Evolutionary conservation across 2,888 invertebrate genomes (phyloP).

Genomic region (Papilio demoleus): DNA sequence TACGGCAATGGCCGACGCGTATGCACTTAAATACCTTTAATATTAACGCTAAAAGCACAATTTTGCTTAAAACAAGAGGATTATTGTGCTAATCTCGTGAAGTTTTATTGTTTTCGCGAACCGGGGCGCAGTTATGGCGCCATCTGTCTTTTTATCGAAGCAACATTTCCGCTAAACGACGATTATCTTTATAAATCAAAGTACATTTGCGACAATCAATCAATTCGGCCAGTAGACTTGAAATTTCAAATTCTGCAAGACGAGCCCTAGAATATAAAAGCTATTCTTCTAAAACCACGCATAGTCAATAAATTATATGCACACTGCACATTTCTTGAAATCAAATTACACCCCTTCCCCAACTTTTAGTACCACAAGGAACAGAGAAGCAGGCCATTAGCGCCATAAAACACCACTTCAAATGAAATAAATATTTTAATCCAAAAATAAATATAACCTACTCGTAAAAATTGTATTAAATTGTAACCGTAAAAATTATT

Average conservation of each 20-base stretch:
- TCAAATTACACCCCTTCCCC: constrained; percentile 48
- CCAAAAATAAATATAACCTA: not conserved
- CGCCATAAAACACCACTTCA: constrained; percentile 60
- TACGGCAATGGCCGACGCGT: constrained; percentile 69
- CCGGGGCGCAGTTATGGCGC: constrained; percentile 50
- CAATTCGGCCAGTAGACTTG: too few relatives aligned
- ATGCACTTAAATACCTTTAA: constrained; percentile 78
- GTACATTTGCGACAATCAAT: too few relatives aligned
- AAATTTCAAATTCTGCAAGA: not conserved
- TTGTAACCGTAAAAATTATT: not conserved
- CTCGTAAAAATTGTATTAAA: not conserved
- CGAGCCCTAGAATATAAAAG: not conserved
- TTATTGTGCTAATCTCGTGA: constrained; percentile 67
- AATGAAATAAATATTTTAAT: constrained; percentile 67
- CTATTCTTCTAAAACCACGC: not conserved
- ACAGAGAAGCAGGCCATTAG: constrained; percentile 54
- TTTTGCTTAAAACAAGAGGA: constrained; percentile 69
- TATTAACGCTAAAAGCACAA: constrained; percentile 71
- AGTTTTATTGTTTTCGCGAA: constrained; percentile 63
- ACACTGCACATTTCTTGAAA: constrained; percentile 47
- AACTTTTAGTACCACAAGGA: constrained; percentile 36
- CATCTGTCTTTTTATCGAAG: constrained; percentile 57
- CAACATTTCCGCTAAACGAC: not conserved
- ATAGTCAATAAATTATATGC: constrained; percentile 39
- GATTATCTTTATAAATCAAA: too few relatives aligned